Base-by-base conservation (phyloP, 2,113 vertebrate genomes). In the Charina bottae region DNA sequence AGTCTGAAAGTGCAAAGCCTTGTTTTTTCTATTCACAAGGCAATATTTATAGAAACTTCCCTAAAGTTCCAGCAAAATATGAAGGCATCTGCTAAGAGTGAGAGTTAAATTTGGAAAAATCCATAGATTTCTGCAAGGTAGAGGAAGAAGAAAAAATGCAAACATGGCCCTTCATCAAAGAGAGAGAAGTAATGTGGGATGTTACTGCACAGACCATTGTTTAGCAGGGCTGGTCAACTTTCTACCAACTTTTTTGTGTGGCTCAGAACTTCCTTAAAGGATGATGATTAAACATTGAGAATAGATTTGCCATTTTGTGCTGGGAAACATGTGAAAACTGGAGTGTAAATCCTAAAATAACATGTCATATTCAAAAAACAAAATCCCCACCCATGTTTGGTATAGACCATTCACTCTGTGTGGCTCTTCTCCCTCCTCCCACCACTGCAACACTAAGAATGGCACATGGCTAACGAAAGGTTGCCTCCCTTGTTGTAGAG, bases 21-120 rank as follows among this genome's bases (percentile, higher is more conserved):
- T 49, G 21, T 89, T 92, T 78, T 95, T 24, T 87, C 1, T 83
- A 91, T 88, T 87, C 68, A 88, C 6, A 2, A 2, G 15, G 89
- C 93, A 49, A 26, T 0, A 7, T 92, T 53, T 88, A 92, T 90
- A 90, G 92, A 83, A 92, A 87, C 42, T 91, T 86, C 93, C 89
- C 58, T 89, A 37, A 94, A 94, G 85, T 49, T 72, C 86, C 1
- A 0, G 21, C 10, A 93, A 93, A 62, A 46, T 85, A 84, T 21
- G 7, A 42, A 24, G 93, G 0, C 60, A 92, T 84, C 58, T 95
- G 90, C 83, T 92, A 89, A 92, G 94, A 92, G 23, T 7, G 24
- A 17, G 84, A 91, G 28, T 59, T 95, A 92, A 89, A 90, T 91
- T 92, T 93, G 56, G 88, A 89, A 93, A 93, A 94, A 93, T 0